A percentile compares a stretch with the other conserved stretches of the same genome.
phyloP scores from a whole-genome alignment of 2,888 invertebrate genomes.

The Pheosia gnoma region DNA sequence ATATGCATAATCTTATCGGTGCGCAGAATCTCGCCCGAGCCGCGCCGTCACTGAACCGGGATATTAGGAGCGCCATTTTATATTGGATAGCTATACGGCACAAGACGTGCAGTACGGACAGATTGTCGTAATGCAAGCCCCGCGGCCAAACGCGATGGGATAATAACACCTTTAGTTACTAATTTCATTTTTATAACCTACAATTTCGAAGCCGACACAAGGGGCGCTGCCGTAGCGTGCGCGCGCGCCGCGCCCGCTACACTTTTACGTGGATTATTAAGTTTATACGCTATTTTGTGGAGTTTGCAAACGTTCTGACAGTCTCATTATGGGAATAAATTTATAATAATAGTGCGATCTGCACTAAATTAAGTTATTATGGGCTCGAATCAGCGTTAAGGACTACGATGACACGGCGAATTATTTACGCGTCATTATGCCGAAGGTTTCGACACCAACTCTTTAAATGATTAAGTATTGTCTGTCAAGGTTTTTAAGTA shows the following conservation, averaged over 20 bases:
- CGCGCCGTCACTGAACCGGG: conserved; percentile 79
- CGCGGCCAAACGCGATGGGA: conserved; percentile 84
- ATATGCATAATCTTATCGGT: conserved; percentile 84
- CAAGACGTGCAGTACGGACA: conserved; percentile 84
- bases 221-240: conserved; percentile 83
- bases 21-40: conserved; percentile 79
- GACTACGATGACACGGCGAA: conserved; percentile 74
- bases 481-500: conserved; percentile 51
- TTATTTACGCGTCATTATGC: conserved; percentile 68
- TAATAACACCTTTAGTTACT: conserved; percentile 84
- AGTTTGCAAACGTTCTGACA: conserved; percentile 80
- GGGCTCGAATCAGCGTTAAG: conserved; percentile 73
- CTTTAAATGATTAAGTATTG: conserved; percentile 50
- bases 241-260: conserved; percentile 70
- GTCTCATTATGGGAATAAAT: conserved; percentile 79
- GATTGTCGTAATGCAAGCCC: conserved; percentile 84
- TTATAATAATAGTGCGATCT: conserved; percentile 79
- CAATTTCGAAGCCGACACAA: conserved; percentile 84
- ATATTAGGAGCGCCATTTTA: conserved; percentile 84
- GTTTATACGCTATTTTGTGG: conserved; percentile 83
- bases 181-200: conserved; percentile 85
- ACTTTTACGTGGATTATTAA: conserved; percentile 82
- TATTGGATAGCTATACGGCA: conserved; percentile 83
- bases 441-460: conserved; percentile 51
- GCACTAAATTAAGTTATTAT: conserved; percentile 81